These are phyloP conservation scores for Pyrochroa serraticornis DNA, from an alignment of 2,888 invertebrate genomes.

Conservation along the genomic window DNA sequence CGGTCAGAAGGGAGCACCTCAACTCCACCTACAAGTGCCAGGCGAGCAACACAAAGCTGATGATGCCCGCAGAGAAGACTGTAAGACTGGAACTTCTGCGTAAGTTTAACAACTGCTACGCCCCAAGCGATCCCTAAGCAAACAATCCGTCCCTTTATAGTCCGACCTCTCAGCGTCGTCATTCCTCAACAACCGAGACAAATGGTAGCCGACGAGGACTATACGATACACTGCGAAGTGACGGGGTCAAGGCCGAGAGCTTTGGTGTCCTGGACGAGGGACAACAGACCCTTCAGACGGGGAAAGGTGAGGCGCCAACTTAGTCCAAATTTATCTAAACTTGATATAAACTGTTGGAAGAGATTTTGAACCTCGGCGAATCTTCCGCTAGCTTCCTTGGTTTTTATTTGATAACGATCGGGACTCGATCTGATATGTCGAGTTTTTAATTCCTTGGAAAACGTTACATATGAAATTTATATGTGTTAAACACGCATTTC, in stretches of 20 bases:
- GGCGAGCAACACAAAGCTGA: slow-evolving; percentile 85
- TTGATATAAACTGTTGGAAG: no score
- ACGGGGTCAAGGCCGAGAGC: slow-evolving; percentile 87
- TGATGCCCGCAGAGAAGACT: slow-evolving; percentile 81
- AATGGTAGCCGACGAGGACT: slow-evolving; percentile 79
- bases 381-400: no score
- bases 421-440: no score
- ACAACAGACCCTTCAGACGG: slow-evolving; percentile 75
- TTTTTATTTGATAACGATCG: no score
- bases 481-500: no score
- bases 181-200: slow-evolving; percentile 78
- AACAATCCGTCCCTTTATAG: slow-evolving; percentile 60
- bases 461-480: no score
- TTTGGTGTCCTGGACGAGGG: slow-evolving; percentile 83
- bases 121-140: slow-evolving; percentile 6
- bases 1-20: slow-evolving; percentile 75
- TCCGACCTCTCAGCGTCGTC: slow-evolving; percentile 78
- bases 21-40: slow-evolving; percentile 88
- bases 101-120: slow-evolving; percentile 62
- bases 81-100: slow-evolving; percentile 83
- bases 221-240: slow-evolving; percentile 80
- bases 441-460: no score
- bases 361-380: no score
- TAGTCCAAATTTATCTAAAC: no score
- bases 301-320: slow-evolving; percentile 68